Evolutionary conservation across 2,113 vertebrate species (phyloP), one percentile per base, ranked within the genome.

Genomic region (Pagrus major): DNA sequence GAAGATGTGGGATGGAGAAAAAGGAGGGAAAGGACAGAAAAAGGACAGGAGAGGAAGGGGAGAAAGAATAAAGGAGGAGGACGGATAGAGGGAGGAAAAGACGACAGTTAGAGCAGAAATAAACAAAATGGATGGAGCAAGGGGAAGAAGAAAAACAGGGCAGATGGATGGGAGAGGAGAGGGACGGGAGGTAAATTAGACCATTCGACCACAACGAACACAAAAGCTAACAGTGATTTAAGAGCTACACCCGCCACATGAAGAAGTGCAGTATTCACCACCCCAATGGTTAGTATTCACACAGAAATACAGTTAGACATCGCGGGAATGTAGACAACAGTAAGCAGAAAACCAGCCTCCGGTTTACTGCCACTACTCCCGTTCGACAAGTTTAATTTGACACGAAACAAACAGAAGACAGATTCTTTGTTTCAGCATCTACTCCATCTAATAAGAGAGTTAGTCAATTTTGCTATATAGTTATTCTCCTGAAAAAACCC

Each of bases 211-310:
- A 61, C 59, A 69, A 2, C 1, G 41, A 39, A 59, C 49, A 76
- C 58, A 76, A 65, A 39, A 67, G 20, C 18, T 1, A 20, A 59
- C 27, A 73, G 25, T 20, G 77, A 69, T 27, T 61, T 25, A 41
- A 44, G 37, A 33, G 41, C 56, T 49, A 12, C 35, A 20, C 18
- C 42, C 2, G 31, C 29, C 35, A 39, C n/a, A 21, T 16, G 3
- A 16, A 37, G 6, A 15, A 23, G 52, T 7, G 2, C 8, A 56
- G 51, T 18, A 11, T 29, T 58, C 56, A 41, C 27, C 12, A 21
- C 9, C 18, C 20, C 2, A 9, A 3, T 20, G 41, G 65, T 80
- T 76, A 69, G 60, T 58, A 27, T 37, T 49, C 18, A 44, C 29
- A 55, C 46, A 47, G 14, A 67, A 11, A 7, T 8, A 46, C 46